Conservation (phyloP, 92 coral and sea anemone species). For the Phymanthus crucifer region DNA sequence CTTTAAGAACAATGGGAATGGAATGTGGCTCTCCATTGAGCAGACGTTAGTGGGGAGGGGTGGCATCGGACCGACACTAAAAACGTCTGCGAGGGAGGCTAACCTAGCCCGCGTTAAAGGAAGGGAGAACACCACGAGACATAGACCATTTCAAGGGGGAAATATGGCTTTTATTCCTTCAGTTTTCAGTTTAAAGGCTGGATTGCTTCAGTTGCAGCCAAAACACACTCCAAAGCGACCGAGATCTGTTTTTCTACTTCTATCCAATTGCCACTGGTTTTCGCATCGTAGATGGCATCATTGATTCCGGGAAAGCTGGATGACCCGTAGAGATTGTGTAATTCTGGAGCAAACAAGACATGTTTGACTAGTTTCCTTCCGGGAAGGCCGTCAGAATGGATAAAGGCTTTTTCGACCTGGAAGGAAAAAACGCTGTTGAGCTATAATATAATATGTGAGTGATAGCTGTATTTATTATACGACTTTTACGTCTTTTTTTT, state of each 20-base stretch:
- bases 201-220: conserved; percentile 61
- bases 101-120: no score
- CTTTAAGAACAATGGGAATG: no score
- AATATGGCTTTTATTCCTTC: no score
- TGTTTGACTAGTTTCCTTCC: conserved; percentile 66
- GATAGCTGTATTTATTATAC: no score
- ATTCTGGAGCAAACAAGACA: conserved; percentile 85
- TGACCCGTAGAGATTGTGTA: conserved; percentile 70
- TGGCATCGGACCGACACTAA: no score
- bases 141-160: neutral
- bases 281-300: conserved; percentile 71
- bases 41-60: no score
- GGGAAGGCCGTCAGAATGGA: conserved; percentile 79
- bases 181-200: conserved; percentile 7
- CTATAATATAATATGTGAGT: neutral
- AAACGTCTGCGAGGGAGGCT: no score
- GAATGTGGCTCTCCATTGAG: no score
- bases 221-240: conserved; percentile 57
- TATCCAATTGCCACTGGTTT: conserved; percentile 61
- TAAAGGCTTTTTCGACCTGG: conserved; percentile 83
- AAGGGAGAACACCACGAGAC: no score
- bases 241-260: conserved; percentile 81
- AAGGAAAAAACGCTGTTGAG: neutral
- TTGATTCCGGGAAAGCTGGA: conserved; percentile 89
- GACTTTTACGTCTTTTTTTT: no score